phyloP scores from a whole-genome alignment of 2,113 vertebrate species.

The Xiphophorus hellerii region DNA sequence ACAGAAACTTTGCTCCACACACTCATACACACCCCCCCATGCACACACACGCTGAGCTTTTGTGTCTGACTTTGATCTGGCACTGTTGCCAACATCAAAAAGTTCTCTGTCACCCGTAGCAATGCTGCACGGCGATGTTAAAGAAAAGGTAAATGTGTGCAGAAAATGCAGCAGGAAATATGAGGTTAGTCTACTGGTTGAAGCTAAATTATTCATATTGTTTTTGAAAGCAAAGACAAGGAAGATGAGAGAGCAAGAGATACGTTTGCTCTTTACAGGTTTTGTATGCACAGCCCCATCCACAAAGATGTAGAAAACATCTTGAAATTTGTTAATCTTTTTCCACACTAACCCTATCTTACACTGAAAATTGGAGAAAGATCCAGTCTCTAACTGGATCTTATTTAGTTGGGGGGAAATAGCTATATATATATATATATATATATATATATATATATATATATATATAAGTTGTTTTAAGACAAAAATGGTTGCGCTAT shows the following conservation, averaged over 20 bases:
- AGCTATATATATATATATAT: no score
- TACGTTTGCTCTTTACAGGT: background rate
- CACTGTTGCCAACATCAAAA: conserved; percentile 65
- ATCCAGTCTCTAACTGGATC: background rate
- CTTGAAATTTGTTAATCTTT: background rate
- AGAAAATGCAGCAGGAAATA: conserved; percentile 12
- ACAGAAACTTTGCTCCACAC: conserved; percentile 4
- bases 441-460: no score
- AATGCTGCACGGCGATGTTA: conserved; percentile 22
- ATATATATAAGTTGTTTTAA: no score
- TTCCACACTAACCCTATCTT: no score
- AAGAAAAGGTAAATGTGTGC: conserved; percentile 29
- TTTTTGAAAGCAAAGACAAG: background rate
- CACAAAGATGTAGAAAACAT: background rate
- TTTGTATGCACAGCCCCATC: background rate
- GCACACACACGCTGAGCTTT: conserved; percentile 37
- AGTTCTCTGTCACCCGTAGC: conserved; percentile 51
- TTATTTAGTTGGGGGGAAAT: no score
- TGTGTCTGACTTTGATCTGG: conserved; percentile 65
- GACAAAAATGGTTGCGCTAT: no score
- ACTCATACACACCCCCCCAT: conserved; percentile 4
- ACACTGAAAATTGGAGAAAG: background rate
- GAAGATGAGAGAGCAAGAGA: background rate
- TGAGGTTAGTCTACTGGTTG: background rate
- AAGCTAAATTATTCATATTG: background rate